Base-by-base conservation (phyloP, 2,797 vertebrate species). In the Heteromormyrus szaboi region DNA sequence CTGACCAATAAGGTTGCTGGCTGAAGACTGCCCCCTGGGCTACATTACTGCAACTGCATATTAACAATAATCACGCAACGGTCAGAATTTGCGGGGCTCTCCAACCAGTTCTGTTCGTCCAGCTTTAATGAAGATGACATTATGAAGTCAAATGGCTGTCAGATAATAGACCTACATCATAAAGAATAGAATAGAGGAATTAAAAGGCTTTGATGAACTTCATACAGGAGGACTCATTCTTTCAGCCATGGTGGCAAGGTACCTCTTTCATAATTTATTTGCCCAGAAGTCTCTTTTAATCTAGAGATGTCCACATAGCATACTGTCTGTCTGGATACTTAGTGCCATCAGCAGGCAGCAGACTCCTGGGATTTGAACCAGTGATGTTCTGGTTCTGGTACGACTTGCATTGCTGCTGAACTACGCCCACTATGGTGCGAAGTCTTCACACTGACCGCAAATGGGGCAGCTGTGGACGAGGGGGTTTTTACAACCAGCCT, bases 121-220 rank as follows among this genome's bases (percentile, higher is more conserved):
- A 46, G 7, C 22, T 50, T 22, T 84, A 84, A 84, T 84, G 9
- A 84, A 84, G 46, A 48, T 84, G n/a, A 46, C 44, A 84, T 50
- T 46, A 84, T 84, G 44, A 22, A 84, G 79, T 33, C 44, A 11
- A 46, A n/a, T 84, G 44, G 19, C n/a, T 22, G 79, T 46, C 79
- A 46, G 44, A 84, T 48, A 50, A 44, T 50, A 84, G 8, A n/a
- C 46, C 44, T 84, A 25, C 50, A 85, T 85, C 84, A 85, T 51
- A 3, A 53, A 85, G 84, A 85, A 85, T 48, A 85, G 83, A 85
- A 85, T 25, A 50, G 22, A 84, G 22, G 81, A 51, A 85, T 53
- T 85, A 51, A 85, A 29, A 14, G 48, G 46, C 9, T 85, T 85
- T 85, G 50, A 48, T 85, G 12, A 85, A 19, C 48, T 85, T 85